These are phyloP conservation scores for Chamaetylas fuelleborni DNA, from an alignment of 2,113 vertebrate genomes.

Conservation along the genomic window DNA sequence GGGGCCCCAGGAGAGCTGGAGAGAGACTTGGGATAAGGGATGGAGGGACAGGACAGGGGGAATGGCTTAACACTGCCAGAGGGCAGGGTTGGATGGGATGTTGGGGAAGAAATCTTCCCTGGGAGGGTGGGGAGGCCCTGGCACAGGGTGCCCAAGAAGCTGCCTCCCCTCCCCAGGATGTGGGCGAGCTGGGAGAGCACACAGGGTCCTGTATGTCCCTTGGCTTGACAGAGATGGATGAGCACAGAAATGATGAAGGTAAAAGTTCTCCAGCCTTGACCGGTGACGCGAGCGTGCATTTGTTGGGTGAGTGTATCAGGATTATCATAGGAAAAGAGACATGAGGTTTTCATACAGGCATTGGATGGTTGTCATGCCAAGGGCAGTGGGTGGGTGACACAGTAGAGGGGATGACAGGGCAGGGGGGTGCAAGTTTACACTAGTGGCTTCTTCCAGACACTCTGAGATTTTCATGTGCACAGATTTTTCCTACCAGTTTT, in stretches of 20 bases:
- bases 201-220: neutral
- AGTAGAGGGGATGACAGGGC: neutral
- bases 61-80: neutral
- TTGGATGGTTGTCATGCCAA: neutral
- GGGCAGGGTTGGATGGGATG: neutral
- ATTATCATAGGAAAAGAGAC: neutral
- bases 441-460: neutral
- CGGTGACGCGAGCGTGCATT: neutral
- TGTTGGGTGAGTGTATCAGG: neutral
- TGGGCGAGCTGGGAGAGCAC: neutral
- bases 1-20: neutral
- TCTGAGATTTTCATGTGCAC: neutral
- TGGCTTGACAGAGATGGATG: neutral
- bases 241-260: neutral
- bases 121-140: neutral
- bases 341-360: neutral
- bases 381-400: neutral
- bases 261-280: conserved; percentile 45
- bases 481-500: neutral
- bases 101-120: neutral
- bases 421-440: neutral
- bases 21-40: neutral
- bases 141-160: neutral
- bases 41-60: neutral
- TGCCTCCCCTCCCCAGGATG: neutral